Evolutionary conservation across 2,113 vertebrate genomes (phyloP).

Genomic region (Heterocephalus glaber): DNA sequence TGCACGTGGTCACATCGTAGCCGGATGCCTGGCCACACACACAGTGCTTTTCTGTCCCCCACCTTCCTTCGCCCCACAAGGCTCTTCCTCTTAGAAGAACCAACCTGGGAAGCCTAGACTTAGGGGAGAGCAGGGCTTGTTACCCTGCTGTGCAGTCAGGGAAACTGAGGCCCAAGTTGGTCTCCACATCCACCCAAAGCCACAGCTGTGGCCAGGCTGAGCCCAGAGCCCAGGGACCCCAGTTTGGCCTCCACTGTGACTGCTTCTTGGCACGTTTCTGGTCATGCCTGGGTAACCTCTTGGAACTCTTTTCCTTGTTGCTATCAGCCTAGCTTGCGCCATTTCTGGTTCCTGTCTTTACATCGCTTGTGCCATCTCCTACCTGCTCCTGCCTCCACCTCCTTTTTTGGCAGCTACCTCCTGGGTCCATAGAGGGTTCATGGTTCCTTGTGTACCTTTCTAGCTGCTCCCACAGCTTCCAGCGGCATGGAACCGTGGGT

Average conservation of each 20-base stretch:
- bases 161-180: not conserved
- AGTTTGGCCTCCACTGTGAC: accelerated
- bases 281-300: not conserved
- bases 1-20: accelerated
- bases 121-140: no score
- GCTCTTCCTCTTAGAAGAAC: not conserved
- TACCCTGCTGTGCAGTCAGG: not conserved
- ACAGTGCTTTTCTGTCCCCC: not conserved
- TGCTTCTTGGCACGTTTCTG: not conserved
- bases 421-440: accelerated
- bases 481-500: not conserved
- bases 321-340: not conserved
- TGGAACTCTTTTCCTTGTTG: not conserved
- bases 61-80: not conserved
- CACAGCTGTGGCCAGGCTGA: not conserved
- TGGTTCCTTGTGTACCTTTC: not conserved
- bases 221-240: not conserved
- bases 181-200: not conserved
- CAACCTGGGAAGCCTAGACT: not conserved
- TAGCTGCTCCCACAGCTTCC: not conserved
- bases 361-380: accelerated
- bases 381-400: not conserved
- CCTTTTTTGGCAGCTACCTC: not conserved
- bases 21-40: not conserved
- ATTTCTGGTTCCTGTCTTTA: no score